These are phyloP conservation scores for Papilio machaon DNA, from an alignment of 1,140 invertebrate species.

Conservation along the genomic window DNA sequence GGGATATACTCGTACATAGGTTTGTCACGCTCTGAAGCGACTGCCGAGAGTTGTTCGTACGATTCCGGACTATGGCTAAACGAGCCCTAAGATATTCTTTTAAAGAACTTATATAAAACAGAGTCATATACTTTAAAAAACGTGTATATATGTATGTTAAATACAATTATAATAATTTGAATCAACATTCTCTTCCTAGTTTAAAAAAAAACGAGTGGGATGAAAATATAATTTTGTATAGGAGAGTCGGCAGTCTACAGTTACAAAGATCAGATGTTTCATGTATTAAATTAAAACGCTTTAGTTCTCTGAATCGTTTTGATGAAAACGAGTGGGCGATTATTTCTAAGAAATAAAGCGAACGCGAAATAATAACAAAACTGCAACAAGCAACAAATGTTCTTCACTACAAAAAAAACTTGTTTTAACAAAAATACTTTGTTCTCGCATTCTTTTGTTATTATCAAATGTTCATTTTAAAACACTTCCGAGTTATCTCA, in stretches of 20 bases:
- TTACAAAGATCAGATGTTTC: slow-evolving; percentile 4
- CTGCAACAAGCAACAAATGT: background rate
- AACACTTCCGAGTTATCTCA: background rate
- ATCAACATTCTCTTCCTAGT: too few relatives aligned
- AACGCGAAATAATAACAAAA: background rate
- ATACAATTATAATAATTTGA: too few relatives aligned
- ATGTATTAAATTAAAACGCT: slow-evolving; percentile 1
- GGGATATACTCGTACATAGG: too few relatives aligned
- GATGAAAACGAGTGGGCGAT: slow-evolving; percentile 6
- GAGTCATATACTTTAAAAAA: too few relatives aligned
- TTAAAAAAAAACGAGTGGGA: too few relatives aligned
- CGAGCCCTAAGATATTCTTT: too few relatives aligned
- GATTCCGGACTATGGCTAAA: too few relatives aligned
- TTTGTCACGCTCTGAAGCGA: too few relatives aligned
- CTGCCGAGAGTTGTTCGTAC: too few relatives aligned
- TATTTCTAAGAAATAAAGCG: background rate
- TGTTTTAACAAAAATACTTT: background rate
- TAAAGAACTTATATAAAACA: too few relatives aligned
- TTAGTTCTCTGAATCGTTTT: background rate
- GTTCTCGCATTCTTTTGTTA: background rate
- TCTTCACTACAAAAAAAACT: background rate
- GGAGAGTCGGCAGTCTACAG: background rate
- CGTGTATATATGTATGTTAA: too few relatives aligned
- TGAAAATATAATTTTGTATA: background rate
- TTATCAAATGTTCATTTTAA: background rate